These are phyloP conservation scores for Palythoa grandiflora DNA, from an alignment of 92 coral and sea anemone species.

Conservation along the genomic window DNA sequence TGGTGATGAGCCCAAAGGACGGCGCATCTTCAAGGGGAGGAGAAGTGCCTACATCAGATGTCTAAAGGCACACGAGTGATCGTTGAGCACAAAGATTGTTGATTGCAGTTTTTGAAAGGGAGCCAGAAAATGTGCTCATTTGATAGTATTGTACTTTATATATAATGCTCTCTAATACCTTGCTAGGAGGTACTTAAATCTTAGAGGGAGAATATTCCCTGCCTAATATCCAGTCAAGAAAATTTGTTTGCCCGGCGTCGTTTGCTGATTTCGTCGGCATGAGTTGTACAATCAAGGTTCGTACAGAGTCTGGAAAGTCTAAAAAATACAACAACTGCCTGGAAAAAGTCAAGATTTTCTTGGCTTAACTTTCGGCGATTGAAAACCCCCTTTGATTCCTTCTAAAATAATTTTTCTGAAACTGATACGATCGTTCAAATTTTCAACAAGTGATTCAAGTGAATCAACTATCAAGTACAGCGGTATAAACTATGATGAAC, in stretches of 20 bases:
- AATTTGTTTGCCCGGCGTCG: neutral
- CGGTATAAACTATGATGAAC: no score
- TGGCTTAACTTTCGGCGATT: no score
- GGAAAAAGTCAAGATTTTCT: no score
- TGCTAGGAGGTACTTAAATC: neutral
- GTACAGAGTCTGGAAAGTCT: no score
- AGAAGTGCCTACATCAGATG: constrained; percentile 84
- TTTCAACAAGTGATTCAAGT: no score
- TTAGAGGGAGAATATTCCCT: neutral
- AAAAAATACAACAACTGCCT: no score
- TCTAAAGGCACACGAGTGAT: constrained; percentile 31
- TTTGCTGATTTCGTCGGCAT: constrained; percentile 3
- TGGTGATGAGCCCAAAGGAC: constrained; percentile 69
- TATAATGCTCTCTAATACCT: neutral
- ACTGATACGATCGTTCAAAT: no score
- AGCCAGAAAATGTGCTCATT: neutral
- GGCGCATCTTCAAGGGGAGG: constrained; percentile 38
- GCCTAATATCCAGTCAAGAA: neutral
- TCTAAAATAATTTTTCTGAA: no score
- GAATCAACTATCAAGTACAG: no score
- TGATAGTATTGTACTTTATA: neutral
- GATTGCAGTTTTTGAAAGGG: neutral
- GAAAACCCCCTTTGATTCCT: no score
- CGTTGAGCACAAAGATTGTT: neutral
- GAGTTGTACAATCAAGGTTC: neutral